Evolutionary conservation across 2,113 vertebrate species (phyloP).

Genomic region (Nothoprocta pentlandii): DNA sequence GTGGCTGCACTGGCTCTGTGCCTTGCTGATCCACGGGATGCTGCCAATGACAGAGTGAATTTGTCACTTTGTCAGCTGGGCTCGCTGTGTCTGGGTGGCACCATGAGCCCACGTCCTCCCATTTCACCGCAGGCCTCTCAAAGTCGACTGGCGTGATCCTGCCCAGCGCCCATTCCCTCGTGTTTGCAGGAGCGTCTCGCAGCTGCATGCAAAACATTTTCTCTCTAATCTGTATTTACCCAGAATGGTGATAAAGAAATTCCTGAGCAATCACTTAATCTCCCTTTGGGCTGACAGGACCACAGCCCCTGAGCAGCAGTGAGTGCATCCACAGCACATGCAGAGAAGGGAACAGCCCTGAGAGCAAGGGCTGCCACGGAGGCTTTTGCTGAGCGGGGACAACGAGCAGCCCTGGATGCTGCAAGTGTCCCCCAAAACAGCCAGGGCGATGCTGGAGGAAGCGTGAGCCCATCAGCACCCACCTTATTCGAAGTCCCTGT

Average conservation of each 20-base stretch:
- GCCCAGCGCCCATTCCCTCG: not conserved
- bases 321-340: not conserved
- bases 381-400: not conserved
- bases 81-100: not conserved
- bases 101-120: rapidly evolving
- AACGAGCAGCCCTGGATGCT: not conserved
- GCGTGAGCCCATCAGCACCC: not conserved
- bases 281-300: slow-evolving; percentile 34
- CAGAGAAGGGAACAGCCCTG: not conserved
- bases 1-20: rapidly evolving
- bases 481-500: not conserved
- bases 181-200: not conserved
- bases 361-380: not conserved
- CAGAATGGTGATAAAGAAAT: slow-evolving; percentile 63
- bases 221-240: slow-evolving; percentile 63
- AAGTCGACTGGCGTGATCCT: not conserved
- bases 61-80: not conserved
- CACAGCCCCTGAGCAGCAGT: not conserved
- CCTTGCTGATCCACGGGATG: not conserved
- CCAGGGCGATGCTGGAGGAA: not conserved
- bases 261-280: slow-evolving; percentile 60
- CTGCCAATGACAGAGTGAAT: not conserved
- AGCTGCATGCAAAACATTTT: slow-evolving; percentile 39
- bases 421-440: not conserved
- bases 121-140: not conserved